Base-by-base conservation (phyloP, 2,113 vertebrate genomes). In the Bagarius yarrelli region DNA sequence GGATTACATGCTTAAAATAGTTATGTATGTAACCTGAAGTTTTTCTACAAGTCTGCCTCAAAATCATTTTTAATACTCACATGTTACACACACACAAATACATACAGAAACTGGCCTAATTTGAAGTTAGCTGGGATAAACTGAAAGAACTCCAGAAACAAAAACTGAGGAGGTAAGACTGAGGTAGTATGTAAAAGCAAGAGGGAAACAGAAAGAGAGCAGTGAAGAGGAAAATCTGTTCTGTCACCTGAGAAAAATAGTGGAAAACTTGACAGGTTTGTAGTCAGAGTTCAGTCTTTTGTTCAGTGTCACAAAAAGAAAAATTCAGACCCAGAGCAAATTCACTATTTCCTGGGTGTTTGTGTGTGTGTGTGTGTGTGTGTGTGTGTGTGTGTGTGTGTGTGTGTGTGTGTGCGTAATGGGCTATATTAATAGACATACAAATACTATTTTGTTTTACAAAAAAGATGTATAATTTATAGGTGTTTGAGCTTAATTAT, bases 191-290 rank as follows among this genome's bases (percentile, higher is more conserved):
- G 63, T 66, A 50, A 61, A 61, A 71, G 56, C 72, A 60, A 44
- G 30, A n/a, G 60, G 67, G 18, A 69, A 53, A 80, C 50, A 80
- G 25, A 53, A 57, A 75, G 32, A 76, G 77, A 12, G 69, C 71
- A 85, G 71, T 76, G 81, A 85, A 57, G 73, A 67, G 57, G 64
- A 83, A 83, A 83, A 80, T 81, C 61, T 79, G 47, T 50, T 75
- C 83, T 81, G 69, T 72, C 79, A 34, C 12, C 61, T n/a, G 81
- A 73, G 60, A 80, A 40, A 79, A 47, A 78, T 27, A 27, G 77
- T 52, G n/a, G 44, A 81, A 73, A 50, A 34, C 74, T 60, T 23
- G 61, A 75, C 61, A 67, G 52, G 8, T 53, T 73, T 67, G 36
- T 74, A 53, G 50, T 73, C 66, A 80, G 32, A 63, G 47, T 75